phyloP scores from a whole-genome alignment of 2,113 vertebrate species.

The Numenius arquata region DNA sequence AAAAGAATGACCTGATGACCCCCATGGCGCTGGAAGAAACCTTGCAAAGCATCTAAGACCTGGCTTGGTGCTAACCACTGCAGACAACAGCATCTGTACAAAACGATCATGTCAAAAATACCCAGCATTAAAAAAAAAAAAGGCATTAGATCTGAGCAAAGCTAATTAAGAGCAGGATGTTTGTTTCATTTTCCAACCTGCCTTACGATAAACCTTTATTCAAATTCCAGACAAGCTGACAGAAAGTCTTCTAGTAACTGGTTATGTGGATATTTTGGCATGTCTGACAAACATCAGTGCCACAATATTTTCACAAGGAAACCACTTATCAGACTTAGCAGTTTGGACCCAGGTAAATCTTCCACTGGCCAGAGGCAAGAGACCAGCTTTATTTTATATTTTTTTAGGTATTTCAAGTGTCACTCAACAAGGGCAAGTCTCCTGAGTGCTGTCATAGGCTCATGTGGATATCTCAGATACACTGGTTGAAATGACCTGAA shows the following conservation, averaged over 20 bases:
- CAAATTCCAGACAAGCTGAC: neutral
- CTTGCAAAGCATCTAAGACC: neutral
- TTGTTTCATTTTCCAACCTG: neutral
- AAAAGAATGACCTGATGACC: neutral
- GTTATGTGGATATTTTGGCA: fast-evolving
- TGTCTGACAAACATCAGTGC: neutral
- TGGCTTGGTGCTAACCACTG: neutral
- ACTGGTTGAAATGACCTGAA: neutral
- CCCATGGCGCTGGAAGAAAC: neutral
- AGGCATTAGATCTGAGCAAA: neutral
- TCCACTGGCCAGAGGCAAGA: neutral
- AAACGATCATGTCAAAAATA: neutral
- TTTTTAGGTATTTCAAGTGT: neutral
- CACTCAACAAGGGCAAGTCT: neutral
- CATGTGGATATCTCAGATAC: neutral
- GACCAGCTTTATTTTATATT: neutral
- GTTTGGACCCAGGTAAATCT: neutral
- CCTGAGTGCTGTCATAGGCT: neutral
- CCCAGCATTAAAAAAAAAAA: neutral
- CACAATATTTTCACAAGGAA: neutral
- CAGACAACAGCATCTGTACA: neutral
- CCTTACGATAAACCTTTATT: neutral
- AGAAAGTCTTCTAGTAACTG: neutral
- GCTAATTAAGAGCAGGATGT: neutral
- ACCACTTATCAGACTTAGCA: fast-evolving